These are phyloP conservation scores for Epirrita christyi DNA, from an alignment of 2,888 invertebrate genomes.

Conservation along the genomic window DNA sequence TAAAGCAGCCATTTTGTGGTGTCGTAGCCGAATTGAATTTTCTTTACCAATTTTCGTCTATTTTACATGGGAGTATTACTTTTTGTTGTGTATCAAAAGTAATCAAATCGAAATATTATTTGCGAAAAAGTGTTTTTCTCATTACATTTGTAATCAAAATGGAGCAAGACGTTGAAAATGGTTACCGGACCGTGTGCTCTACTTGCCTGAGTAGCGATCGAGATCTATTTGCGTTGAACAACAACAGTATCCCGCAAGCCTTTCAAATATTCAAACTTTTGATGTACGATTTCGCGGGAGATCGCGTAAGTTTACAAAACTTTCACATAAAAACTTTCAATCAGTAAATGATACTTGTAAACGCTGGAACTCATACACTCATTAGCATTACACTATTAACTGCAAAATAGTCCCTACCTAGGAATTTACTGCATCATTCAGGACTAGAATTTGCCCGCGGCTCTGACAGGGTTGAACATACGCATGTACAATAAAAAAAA, in stretches of 20 bases:
- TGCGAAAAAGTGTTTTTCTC: slow-evolving; percentile 40
- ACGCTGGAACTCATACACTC: not conserved
- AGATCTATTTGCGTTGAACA: slow-evolving; percentile 62
- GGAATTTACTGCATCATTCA: no score
- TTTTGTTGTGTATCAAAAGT: slow-evolving; percentile 78
- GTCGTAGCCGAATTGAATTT: slow-evolving; percentile 70
- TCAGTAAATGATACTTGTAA: not conserved
- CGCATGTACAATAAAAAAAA: no score
- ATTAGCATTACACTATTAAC: not conserved
- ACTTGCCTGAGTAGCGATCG: slow-evolving; percentile 73
- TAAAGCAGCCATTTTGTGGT: slow-evolving; percentile 84
- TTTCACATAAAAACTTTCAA: not conserved
- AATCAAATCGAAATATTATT: slow-evolving; percentile 51
- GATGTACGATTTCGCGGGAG: slow-evolving; percentile 74
- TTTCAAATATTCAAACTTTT: slow-evolving; percentile 69
- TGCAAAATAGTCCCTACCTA: no score
- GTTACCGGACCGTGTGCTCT: slow-evolving; percentile 63
- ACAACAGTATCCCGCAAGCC: slow-evolving; percentile 49
- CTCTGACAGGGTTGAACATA: no score
- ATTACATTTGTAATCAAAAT: slow-evolving; percentile 52
- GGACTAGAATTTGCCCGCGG: no score
- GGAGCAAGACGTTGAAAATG: slow-evolving; percentile 74
- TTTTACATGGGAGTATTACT: slow-evolving; percentile 84
- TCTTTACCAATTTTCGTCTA: slow-evolving; percentile 77
- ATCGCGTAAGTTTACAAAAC: slow-evolving; percentile 59